These are phyloP conservation scores for Elysia chlorotica DNA, from an alignment of 1,140 invertebrate species.

Conservation along the genomic window DNA sequence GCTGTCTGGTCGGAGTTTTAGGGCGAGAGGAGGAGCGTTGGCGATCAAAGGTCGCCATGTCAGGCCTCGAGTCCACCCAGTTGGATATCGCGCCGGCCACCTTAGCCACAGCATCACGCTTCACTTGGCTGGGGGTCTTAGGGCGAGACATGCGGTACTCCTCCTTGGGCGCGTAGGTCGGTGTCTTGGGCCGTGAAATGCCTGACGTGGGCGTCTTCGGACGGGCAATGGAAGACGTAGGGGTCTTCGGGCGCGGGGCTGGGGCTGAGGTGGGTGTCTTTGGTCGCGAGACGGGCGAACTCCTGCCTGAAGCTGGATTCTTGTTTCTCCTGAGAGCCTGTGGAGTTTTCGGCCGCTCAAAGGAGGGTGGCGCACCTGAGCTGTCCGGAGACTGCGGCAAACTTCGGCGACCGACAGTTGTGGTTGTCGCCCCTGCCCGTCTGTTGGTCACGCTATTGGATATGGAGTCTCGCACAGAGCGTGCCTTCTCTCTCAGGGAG, in stretches of 20 bases:
- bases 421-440: not conserved
- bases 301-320: no score
- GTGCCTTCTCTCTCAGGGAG: conserved; percentile 23
- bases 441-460: conserved; percentile 1
- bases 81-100: conserved; percentile 21
- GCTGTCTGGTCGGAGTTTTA: conserved; percentile 21
- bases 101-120: conserved; percentile 15
- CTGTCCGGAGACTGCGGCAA: conserved; percentile 9
- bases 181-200: not conserved
- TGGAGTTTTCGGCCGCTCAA: conserved; percentile 19
- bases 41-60: not conserved
- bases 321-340: not conserved
- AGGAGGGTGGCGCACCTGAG: not conserved
- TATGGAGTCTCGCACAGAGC: conserved; percentile 23
- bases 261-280: not conserved
- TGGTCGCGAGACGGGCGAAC: not conserved
- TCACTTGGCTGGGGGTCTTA: conserved; percentile 18
- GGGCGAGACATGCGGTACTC: conserved; percentile 18
- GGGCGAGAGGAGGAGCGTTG: conserved; percentile 1
- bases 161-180: not conserved
- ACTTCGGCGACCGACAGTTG: conserved; percentile 16
- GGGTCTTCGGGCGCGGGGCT: conserved; percentile 33
- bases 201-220: conserved; percentile 25
- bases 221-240: conserved; percentile 19
- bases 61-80: conserved; percentile 10